Conservation (phyloP, 2,888 invertebrate genomes). For the Polymixis lichenea region DNA sequence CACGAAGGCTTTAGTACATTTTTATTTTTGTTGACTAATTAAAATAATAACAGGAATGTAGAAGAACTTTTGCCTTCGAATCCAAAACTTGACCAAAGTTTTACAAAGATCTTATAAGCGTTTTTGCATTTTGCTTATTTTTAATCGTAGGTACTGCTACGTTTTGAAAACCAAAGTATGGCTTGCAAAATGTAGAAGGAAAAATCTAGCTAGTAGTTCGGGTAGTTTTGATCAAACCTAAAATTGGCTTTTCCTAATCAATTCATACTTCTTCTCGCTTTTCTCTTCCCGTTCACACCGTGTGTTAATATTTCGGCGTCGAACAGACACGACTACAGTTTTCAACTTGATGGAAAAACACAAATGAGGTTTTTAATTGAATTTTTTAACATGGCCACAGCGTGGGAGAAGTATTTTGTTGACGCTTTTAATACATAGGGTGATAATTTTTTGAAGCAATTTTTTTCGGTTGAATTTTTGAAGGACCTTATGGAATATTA, state of each 20-base stretch:
- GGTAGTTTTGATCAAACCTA: neutral
- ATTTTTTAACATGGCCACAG: constrained; percentile 72
- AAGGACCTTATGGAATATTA: constrained; percentile 42
- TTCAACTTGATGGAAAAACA: constrained; percentile 83
- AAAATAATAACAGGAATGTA: neutral
- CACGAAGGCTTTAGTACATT: neutral
- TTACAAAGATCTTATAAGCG: too few species aligned
- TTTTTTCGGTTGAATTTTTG: constrained; percentile 47
- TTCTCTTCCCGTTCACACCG: constrained; percentile 60
- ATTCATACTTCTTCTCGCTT: neutral
- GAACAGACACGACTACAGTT: constrained; percentile 75
- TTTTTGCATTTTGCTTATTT: neutral
- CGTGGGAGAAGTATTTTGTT: constrained; percentile 65
- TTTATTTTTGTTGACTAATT: neutral
- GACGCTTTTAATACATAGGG: constrained; percentile 70
- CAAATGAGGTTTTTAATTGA: constrained; percentile 82
- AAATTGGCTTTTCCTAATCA: neutral
- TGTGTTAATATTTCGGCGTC: constrained; percentile 73
- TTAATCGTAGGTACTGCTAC: too few species aligned
- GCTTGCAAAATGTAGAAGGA: neutral
- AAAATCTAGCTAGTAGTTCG: neutral
- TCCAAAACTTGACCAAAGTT: too few species aligned
- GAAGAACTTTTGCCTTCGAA: neutral
- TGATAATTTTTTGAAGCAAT: constrained; percentile 60
- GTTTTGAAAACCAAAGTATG: too few species aligned